phyloP scores from a whole-genome alignment of 2,888 invertebrate genomes.

The Parnassius mnemosyne region DNA sequence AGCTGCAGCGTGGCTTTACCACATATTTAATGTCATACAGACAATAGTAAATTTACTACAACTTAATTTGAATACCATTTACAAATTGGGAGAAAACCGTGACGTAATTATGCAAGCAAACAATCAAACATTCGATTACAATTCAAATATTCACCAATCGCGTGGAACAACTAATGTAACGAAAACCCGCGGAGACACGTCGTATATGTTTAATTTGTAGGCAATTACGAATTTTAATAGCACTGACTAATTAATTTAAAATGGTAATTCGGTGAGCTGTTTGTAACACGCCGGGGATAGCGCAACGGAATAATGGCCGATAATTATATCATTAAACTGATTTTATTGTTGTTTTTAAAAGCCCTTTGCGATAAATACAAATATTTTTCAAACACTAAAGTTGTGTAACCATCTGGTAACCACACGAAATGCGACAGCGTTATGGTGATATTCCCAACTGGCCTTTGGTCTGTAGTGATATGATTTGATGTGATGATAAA shows the following conservation, averaged over 20 bases:
- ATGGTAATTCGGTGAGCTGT: slow-evolving; percentile 9
- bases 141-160: slow-evolving; percentile 6
- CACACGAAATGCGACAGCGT: too few relatives aligned
- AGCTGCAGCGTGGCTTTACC: too few relatives aligned
- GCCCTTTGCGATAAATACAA: not conserved
- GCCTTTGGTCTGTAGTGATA: too few relatives aligned
- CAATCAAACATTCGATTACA: not conserved
- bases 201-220: not conserved
- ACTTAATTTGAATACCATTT: too few relatives aligned
- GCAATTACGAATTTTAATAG: slow-evolving; percentile 10
- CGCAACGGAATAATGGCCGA: not conserved
- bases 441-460: too few relatives aligned
- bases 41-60: too few relatives aligned
- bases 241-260: slow-evolving; percentile 10
- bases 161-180: not conserved
- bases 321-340: slow-evolving; percentile 6
- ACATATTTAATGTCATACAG: too few relatives aligned
- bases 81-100: too few relatives aligned
- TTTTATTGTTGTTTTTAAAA: not conserved
- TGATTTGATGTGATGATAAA: too few relatives aligned
- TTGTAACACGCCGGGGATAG: not conserved
- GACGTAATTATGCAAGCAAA: not conserved
- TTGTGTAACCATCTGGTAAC: too few relatives aligned
- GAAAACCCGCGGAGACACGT: not conserved
- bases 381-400: too few relatives aligned